These are phyloP conservation scores for Oceanites oceanicus DNA, from an alignment of 2,113 vertebrate species.

Conservation along the genomic window DNA sequence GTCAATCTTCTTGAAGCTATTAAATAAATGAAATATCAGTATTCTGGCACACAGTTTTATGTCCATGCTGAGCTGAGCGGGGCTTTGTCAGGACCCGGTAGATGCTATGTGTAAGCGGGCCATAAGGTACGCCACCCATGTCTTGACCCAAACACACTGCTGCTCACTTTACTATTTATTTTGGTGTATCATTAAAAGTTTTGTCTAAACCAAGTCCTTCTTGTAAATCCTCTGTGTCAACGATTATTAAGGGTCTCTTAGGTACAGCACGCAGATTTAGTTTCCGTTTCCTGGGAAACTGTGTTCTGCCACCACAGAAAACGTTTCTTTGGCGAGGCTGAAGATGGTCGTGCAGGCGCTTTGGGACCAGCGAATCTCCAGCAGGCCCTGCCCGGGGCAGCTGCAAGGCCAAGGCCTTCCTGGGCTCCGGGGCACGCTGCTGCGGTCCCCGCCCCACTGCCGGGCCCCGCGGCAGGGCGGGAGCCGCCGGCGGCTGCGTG, in stretches of 20 bases:
- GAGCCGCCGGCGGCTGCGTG: background rate
- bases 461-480: background rate
- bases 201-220: background rate
- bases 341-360: accelerated
- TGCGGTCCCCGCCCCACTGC: no score
- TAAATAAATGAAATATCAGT: background rate
- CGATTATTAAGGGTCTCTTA: background rate
- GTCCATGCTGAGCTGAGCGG: no score
- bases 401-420: no score
- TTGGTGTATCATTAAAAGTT: background rate
- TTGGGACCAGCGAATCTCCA: accelerated
- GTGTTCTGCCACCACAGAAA: background rate
- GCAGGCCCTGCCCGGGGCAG: no score
- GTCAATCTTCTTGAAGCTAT: background rate
- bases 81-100: background rate
- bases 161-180: no score
- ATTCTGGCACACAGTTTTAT: background rate
- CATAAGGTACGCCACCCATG: accelerated
- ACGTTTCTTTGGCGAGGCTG: accelerated
- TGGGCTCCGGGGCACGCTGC: no score
- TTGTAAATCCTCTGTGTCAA: no score
- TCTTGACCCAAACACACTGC: background rate
- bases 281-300: accelerated
- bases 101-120: accelerated
- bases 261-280: accelerated